Conservation (phyloP, 2,113 vertebrate species). For the Galeopterus variegatus region DNA sequence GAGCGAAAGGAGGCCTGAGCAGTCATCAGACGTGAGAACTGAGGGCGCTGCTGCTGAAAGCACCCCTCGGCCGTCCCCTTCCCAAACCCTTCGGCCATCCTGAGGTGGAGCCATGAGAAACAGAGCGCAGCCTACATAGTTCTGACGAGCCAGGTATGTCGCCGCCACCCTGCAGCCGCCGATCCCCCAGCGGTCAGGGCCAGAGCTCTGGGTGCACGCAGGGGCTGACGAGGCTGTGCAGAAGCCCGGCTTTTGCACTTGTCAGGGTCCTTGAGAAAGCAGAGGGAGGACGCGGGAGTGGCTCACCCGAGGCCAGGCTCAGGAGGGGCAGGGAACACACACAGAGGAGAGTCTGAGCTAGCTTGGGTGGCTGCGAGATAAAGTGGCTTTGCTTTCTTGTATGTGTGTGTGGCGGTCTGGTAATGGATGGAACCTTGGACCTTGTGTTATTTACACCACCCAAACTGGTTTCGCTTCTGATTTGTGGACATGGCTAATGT, state of each 20-base stretch:
- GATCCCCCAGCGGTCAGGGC: neutral
- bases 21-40: no score
- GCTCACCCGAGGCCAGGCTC: neutral
- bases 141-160: neutral
- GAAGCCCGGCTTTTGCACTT: neutral
- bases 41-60: fast-evolving
- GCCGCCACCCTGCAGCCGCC: fast-evolving
- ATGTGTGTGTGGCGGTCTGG: no score
- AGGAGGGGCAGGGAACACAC: neutral
- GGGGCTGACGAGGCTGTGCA: neutral
- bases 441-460: no score
- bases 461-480: no score
- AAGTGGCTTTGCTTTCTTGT: neutral
- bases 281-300: neutral
- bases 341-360: neutral
- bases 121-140: neutral
- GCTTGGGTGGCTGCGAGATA: neutral
- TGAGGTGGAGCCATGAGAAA: neutral
- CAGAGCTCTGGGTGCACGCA: neutral
- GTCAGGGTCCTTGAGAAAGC: neutral
- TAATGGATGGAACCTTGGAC: no score
- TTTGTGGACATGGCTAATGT: neutral
- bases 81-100: neutral
- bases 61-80: neutral
- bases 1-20: fast-evolving